A percentile compares a stretch with the other conserved stretches of the same genome.
phyloP scores from a whole-genome alignment of 1,140 invertebrate species.

The Centruroides sculpturatus region DNA sequence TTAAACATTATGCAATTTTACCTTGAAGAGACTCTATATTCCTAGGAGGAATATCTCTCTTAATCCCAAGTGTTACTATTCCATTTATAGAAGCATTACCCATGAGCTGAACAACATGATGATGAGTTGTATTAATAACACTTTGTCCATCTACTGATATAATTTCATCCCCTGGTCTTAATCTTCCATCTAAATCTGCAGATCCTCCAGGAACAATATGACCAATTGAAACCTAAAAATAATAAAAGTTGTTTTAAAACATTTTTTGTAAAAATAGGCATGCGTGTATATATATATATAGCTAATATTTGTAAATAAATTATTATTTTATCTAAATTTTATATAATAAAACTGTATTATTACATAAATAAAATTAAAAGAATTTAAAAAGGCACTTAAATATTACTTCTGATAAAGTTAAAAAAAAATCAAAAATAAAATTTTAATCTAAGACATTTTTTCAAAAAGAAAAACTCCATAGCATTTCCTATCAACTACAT shows the following conservation, averaged over 20 bases:
- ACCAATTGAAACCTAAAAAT: slow-evolving; percentile 57
- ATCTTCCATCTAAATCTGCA: slow-evolving; percentile 69
- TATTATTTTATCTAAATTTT: background rate
- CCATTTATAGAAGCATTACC: slow-evolving; percentile 60
- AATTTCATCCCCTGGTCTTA: slow-evolving; percentile 78
- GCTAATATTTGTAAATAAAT: background rate
- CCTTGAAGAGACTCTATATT: background rate
- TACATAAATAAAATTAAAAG: no score
- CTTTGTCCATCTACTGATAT: slow-evolving; percentile 68
- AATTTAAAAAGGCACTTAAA: no score
- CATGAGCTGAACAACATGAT: slow-evolving; percentile 77
- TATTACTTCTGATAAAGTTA: no score
- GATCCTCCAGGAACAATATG: slow-evolving; percentile 86
- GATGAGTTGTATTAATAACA: slow-evolving; percentile 73
- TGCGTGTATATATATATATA: no score
- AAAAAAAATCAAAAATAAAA: no score
- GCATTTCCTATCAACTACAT: no score
- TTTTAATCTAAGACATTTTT: no score
- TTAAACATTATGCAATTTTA: background rate
- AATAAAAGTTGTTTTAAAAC: no score
- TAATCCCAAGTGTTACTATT: slow-evolving; percentile 53
- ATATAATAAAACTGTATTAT: no score
- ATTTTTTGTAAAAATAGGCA: no score
- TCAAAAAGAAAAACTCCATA: no score
- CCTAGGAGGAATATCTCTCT: slow-evolving; percentile 37